Conservation (phyloP, 2,888 invertebrate genomes). For the Latrodectus hesperus region DNA sequence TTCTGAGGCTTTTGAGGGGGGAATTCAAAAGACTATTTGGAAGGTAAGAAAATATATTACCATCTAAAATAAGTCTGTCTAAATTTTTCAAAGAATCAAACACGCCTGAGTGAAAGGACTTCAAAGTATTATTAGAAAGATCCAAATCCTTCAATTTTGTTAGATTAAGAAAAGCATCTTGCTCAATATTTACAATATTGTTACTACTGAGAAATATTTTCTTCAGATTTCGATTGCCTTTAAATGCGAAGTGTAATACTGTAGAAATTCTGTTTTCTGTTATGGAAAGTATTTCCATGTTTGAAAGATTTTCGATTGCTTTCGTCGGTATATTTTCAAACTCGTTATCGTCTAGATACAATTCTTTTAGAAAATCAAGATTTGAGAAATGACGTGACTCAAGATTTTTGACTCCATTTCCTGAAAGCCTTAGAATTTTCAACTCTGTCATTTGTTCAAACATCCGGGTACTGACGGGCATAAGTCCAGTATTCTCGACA, state of each 20-base stretch:
- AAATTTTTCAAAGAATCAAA: slow-evolving; percentile 65
- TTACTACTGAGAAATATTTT: slow-evolving; percentile 52
- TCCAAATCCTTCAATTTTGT: slow-evolving; percentile 58
- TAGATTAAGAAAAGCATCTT: slow-evolving; percentile 63
- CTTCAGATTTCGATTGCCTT: slow-evolving; percentile 55
- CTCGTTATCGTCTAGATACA: slow-evolving; percentile 61
- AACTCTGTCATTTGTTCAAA: slow-evolving; percentile 65
- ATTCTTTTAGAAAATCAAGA: slow-evolving; percentile 55
- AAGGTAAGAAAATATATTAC: slow-evolving; percentile 71
- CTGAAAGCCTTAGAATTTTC: slow-evolving; percentile 32
- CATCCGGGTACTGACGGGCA: slow-evolving; percentile 34
- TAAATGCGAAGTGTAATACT: slow-evolving; percentile 43
- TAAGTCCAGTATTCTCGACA: slow-evolving; percentile 62
- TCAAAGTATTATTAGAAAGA: slow-evolving; percentile 59
- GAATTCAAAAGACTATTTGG: slow-evolving; percentile 71
- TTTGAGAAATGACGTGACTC: slow-evolving; percentile 50
- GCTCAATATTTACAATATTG: slow-evolving; percentile 58
- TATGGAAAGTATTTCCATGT: slow-evolving; percentile 59
- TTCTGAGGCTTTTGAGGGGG: slow-evolving; percentile 66
- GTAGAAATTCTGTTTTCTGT: slow-evolving; percentile 45
- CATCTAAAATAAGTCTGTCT: slow-evolving; percentile 69
- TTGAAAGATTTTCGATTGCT: slow-evolving; percentile 43
- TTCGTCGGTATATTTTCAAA: slow-evolving; percentile 47
- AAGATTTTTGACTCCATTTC: slow-evolving; percentile 49
- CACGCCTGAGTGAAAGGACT: slow-evolving; percentile 46